Evolutionary conservation across 2,113 vertebrate genomes (phyloP).

Genomic region (Naja naja): DNA sequence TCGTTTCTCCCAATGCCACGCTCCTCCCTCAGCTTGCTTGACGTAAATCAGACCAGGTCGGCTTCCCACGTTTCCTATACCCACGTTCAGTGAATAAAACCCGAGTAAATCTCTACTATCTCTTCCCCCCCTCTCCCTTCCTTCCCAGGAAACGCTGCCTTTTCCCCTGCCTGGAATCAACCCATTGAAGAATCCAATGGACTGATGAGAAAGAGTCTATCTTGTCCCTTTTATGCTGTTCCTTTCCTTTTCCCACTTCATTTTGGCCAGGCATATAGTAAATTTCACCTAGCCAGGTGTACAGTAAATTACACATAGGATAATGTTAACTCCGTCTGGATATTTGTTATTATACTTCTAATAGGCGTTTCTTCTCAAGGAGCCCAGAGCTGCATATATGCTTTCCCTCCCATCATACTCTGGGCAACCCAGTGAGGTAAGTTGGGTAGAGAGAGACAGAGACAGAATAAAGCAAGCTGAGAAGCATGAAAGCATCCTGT

Average conservation of each 20-base stretch:
- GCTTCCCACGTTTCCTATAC: not conserved
- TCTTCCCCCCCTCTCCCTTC: accelerated
- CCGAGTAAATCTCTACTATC: not conserved
- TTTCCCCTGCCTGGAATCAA: too few relatives aligned
- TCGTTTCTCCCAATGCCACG: not conserved
- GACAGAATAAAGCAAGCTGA: not conserved
- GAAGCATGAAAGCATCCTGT: not conserved
- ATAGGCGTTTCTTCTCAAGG: not conserved
- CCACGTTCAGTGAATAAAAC: not conserved
- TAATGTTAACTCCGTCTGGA: not conserved
- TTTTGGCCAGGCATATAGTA: not conserved
- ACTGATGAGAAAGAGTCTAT: not conserved
- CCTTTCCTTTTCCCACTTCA: not conserved
- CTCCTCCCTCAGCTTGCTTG: conserved; percentile 3
- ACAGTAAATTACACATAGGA: not conserved
- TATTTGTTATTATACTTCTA: not conserved
- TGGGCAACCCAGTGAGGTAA: not conserved
- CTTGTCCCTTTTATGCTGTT: not conserved
- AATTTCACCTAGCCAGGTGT: not conserved
- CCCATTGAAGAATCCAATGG: not conserved
- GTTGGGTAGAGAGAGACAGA: not conserved
- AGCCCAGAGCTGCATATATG: not conserved
- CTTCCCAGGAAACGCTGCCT: too few relatives aligned
- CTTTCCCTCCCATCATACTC: not conserved
- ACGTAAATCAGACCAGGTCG: not conserved